These are phyloP conservation scores for Sycophila texana DNA, from an alignment of 2,888 invertebrate species.

Conservation along the genomic window DNA sequence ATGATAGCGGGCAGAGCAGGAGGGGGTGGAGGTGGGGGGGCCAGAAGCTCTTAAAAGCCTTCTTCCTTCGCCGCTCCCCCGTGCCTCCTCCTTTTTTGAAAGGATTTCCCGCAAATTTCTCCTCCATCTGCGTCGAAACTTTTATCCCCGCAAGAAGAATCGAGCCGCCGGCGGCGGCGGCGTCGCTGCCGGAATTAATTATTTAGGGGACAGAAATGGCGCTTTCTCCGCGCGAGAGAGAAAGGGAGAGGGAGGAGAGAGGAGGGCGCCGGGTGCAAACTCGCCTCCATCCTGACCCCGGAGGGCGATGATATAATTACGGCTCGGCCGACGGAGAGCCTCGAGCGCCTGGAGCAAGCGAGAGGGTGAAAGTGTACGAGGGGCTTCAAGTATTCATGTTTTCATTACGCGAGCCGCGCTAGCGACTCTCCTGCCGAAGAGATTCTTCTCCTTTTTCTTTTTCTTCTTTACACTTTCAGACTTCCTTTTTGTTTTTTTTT, in stretches of 20 bases:
- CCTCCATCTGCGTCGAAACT: slow-evolving; percentile 53
- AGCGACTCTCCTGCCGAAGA: background rate
- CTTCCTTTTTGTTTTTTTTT: background rate
- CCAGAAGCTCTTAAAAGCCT: slow-evolving; percentile 54
- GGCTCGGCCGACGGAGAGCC: slow-evolving; percentile 67
- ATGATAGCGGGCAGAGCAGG: background rate
- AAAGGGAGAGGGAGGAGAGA: background rate
- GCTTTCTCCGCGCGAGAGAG: slow-evolving; percentile 42
- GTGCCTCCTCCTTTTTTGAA: slow-evolving; percentile 41
- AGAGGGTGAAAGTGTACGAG: slow-evolving; percentile 58
- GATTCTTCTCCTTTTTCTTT: background rate
- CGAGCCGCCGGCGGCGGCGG: slow-evolving; percentile 25
- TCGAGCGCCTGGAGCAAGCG: slow-evolving; percentile 25
- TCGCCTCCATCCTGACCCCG: slow-evolving; percentile 45
- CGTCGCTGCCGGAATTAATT: slow-evolving; percentile 75
- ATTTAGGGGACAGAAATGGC: slow-evolving; percentile 76
- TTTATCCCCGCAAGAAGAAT: slow-evolving; percentile 51
- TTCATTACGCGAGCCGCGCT: slow-evolving; percentile 70
- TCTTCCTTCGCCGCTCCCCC: slow-evolving; percentile 14
- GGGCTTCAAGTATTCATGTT: slow-evolving; percentile 75
- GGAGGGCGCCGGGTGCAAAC: slow-evolving; percentile 1
- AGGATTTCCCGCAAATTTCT: slow-evolving; percentile 58
- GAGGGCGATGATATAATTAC: slow-evolving; percentile 75
- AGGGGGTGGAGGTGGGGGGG: background rate
- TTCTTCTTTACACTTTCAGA: background rate